These are phyloP conservation scores for Flabesymbios commensalis DNA, from an alignment of 2,888 invertebrate species.

Conservation along the genomic window DNA sequence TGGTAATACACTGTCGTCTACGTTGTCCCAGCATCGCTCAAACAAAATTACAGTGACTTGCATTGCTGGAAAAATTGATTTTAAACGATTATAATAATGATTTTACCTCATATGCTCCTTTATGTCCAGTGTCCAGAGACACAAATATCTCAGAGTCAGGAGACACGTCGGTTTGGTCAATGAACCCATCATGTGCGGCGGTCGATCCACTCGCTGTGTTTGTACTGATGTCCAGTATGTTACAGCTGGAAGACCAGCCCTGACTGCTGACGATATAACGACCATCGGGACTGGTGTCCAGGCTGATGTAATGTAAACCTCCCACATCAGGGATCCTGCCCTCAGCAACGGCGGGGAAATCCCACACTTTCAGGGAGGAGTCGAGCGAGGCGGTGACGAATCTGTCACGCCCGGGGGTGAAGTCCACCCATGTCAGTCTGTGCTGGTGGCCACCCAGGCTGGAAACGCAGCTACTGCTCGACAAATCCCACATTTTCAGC, in stretches of 20 bases:
- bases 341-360: slow-evolving; percentile 12
- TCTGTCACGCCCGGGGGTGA: slow-evolving; percentile 9
- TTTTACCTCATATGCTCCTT: slow-evolving; percentile 16
- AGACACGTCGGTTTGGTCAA: slow-evolving; percentile 2
- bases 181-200: slow-evolving; percentile 9
- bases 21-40: no score
- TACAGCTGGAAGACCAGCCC: slow-evolving; percentile 18
- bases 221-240: not conserved
- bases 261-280: slow-evolving; percentile 13
- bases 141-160: slow-evolving; percentile 11
- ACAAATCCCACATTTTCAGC: slow-evolving; percentile 18
- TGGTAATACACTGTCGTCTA: no score
- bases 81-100: no score
- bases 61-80: no score
- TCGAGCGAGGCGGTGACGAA: slow-evolving; percentile 25
- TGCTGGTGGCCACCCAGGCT: slow-evolving; percentile 24
- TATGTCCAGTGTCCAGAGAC: slow-evolving; percentile 17
- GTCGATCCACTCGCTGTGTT: not conserved
- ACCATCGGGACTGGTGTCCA: slow-evolving; percentile 5
- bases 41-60: no score
- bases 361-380: slow-evolving; percentile 22
- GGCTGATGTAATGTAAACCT: slow-evolving; percentile 15
- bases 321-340: slow-evolving; percentile 21
- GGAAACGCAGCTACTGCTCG: not conserved
- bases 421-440: slow-evolving; percentile 15